Conservation (phyloP, 2,113 vertebrate species). For the Pseudopipra pipra region DNA sequence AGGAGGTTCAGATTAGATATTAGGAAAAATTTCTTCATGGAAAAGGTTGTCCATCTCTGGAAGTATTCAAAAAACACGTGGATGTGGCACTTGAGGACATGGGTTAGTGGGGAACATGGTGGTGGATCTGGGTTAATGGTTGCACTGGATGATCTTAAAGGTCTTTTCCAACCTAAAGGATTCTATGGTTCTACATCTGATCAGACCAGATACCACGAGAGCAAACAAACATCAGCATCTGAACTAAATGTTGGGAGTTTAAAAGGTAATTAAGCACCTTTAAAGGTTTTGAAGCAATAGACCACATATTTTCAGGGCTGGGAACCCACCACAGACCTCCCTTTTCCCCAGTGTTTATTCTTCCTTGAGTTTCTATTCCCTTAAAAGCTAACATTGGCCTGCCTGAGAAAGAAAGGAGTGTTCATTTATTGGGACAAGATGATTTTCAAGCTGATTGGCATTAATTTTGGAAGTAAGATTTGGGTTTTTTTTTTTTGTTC, state of each 20-base stretch:
- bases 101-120: not conserved
- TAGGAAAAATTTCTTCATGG: not conserved
- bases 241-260: not conserved
- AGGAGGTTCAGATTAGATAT: not conserved
- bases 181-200: not conserved
- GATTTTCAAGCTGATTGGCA: conserved; percentile 1
- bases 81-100: not conserved
- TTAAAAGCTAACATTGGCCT: not conserved
- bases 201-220: not conserved
- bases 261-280: not conserved
- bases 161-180: not conserved
- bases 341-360: not conserved
- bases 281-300: not conserved
- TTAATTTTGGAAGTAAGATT: not conserved
- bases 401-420: fast-evolving
- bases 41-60: not conserved
- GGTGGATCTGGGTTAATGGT: not conserved
- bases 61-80: not conserved
- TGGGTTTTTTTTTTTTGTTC: not conserved
- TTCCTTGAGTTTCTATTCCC: not conserved
- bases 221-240: not conserved
- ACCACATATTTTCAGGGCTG: not conserved
- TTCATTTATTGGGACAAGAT: not conserved
- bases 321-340: not conserved
- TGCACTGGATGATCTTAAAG: not conserved